Conservation (phyloP, 2,113 vertebrate genomes). For the Pandion haliaetus region DNA sequence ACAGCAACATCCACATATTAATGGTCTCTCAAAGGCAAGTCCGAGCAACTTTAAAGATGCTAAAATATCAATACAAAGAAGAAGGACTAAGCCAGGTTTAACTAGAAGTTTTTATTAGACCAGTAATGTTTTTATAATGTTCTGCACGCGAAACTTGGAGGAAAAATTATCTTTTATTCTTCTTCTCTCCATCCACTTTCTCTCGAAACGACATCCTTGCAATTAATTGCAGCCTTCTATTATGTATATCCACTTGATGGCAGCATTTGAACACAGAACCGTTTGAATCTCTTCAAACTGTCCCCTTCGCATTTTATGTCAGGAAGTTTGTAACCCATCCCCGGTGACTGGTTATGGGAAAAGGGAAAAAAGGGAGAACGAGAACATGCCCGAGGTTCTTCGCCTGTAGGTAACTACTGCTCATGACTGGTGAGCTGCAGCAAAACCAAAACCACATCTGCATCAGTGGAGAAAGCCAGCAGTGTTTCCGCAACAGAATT, state of each 20-base stretch:
- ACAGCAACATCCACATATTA: background rate
- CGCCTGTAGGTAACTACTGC: background rate
- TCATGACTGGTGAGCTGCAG: background rate
- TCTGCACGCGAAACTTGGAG: background rate
- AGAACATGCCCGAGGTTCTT: background rate
- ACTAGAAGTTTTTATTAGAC: background rate
- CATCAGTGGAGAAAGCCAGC: background rate
- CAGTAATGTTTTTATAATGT: background rate
- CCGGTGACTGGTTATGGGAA: background rate
- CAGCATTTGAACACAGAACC: constrained; percentile 46
- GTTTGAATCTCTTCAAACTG: accelerated
- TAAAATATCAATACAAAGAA: background rate
- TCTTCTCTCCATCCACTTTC: background rate
- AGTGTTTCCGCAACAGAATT: background rate
- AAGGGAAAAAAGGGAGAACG: background rate
- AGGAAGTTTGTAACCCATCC: background rate
- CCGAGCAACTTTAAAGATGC: background rate
- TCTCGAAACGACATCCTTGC: background rate
- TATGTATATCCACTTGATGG: constrained; percentile 45
- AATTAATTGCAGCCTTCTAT: background rate
- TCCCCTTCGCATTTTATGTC: accelerated
- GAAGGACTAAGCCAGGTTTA: background rate
- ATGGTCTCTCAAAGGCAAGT: background rate
- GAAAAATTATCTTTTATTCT: background rate
- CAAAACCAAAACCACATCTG: background rate